Evolutionary conservation across 2,113 vertebrate genomes (phyloP).

Genomic region (Laticauda colubrina): DNA sequence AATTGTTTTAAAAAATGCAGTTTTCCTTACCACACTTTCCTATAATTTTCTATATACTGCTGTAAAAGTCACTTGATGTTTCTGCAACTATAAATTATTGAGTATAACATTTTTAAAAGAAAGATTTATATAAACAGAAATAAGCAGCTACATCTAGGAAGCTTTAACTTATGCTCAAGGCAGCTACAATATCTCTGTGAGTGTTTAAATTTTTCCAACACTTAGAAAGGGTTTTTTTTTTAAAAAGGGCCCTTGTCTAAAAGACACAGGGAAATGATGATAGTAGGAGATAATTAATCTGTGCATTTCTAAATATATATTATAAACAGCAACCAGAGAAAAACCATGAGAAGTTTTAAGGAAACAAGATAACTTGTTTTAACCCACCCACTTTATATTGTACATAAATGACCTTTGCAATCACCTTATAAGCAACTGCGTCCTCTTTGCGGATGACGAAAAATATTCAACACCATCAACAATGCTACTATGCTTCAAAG

Average conservation of each 20-base stretch:
- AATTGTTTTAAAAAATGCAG: background rate
- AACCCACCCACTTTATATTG: too few species aligned
- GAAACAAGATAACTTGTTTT: conserved; percentile 34
- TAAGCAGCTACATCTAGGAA: conserved; percentile 68
- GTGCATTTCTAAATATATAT: conserved; percentile 52
- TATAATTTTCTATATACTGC: conserved; percentile 6
- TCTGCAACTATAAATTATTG: conserved; percentile 60
- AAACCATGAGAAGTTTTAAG: conserved; percentile 63
- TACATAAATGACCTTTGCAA: too few species aligned
- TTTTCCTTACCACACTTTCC: background rate
- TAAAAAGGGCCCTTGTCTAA: conserved; percentile 61
- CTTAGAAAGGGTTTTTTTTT: conserved; percentile 43
- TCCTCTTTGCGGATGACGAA: too few species aligned
- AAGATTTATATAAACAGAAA: conserved; percentile 62
- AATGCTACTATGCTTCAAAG: too few species aligned
- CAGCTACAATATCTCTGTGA: conserved; percentile 57
- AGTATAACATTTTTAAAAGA: conserved; percentile 71
- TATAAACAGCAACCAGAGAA: conserved; percentile 52
- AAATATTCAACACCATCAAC: too few species aligned
- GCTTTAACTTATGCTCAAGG: conserved; percentile 63
- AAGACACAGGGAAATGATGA: conserved; percentile 75
- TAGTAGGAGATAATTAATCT: conserved; percentile 68
- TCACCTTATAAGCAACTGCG: too few species aligned
- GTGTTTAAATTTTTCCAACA: conserved; percentile 47
- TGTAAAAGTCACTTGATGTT: conserved; percentile 49